These are phyloP conservation scores for Pocota personata DNA, from an alignment of 2,888 invertebrate species.

Conservation along the genomic window DNA sequence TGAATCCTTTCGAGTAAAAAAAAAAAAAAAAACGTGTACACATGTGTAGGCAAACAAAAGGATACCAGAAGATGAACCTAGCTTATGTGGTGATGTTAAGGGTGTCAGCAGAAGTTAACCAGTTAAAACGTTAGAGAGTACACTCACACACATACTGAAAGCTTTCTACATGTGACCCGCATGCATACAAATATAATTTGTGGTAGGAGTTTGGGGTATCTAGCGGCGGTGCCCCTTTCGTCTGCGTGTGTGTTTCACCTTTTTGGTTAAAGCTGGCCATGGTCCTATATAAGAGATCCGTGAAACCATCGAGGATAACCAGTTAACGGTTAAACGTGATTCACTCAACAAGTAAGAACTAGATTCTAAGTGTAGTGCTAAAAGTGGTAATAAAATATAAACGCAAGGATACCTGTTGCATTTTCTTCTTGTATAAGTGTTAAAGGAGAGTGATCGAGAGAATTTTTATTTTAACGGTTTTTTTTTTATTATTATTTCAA, in stretches of 20 bases:
- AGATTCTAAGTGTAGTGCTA: constrained; percentile 30
- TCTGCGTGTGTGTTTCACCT: constrained; percentile 35
- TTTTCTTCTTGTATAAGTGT: not conserved
- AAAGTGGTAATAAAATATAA: constrained; percentile 22
- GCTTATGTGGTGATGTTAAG: constrained; percentile 43
- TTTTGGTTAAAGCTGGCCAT: constrained; percentile 22
- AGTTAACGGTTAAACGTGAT: constrained; percentile 70
- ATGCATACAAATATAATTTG: constrained; percentile 3
- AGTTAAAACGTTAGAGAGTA: constrained; percentile 53
- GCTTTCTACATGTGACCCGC: constrained; percentile 35
- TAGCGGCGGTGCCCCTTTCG: constrained; percentile 3
- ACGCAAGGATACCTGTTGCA: constrained; percentile 49
- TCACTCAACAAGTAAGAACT: constrained; percentile 67
- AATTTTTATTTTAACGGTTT: constrained; percentile 19
- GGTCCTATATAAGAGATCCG: constrained; percentile 66
- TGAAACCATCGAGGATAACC: constrained; percentile 63
- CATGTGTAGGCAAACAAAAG: constrained; percentile 21
- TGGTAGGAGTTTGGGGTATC: constrained; percentile 15
- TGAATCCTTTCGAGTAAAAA: constrained; percentile 14
- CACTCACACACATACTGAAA: constrained; percentile 3
- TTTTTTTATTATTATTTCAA: not conserved
- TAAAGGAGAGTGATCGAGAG: constrained; percentile 21
- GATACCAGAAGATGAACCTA: constrained; percentile 43
- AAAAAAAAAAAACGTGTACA: not conserved
- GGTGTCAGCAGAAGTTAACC: constrained; percentile 58